Conservation (phyloP, 1,140 invertebrate species). For the Penaeus indicus region DNA sequence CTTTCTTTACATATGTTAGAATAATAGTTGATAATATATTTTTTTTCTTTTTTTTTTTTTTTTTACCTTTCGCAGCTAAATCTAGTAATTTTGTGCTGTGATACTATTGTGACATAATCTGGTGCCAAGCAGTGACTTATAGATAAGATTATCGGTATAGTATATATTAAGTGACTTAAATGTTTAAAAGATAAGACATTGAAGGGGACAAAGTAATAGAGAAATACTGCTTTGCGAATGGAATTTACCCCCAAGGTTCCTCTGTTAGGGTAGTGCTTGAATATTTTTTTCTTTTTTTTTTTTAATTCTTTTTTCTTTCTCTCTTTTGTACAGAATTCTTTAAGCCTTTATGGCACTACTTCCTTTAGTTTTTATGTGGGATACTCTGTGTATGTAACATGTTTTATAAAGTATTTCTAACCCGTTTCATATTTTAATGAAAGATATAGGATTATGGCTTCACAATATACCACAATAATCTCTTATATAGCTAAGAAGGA, state of each 20-base stretch:
- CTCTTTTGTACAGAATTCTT: slow-evolving; percentile 26
- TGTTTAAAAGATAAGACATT: neutral
- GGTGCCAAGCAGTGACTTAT: slow-evolving; percentile 47
- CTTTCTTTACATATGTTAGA: slow-evolving; percentile 2
- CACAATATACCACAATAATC: slow-evolving; percentile 30
- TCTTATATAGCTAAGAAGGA: slow-evolving; percentile 23
- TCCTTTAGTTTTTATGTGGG: slow-evolving; percentile 30
- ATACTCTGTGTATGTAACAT: slow-evolving; percentile 44
- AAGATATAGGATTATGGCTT: slow-evolving; percentile 26
- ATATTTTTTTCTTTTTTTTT: neutral
- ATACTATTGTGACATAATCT: slow-evolving; percentile 51
- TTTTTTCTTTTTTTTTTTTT: slow-evolving; percentile 12
- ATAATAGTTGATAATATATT: neutral
- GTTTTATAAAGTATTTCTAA: slow-evolving; percentile 48
- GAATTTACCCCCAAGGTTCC: slow-evolving; percentile 2
- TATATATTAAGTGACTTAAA: slow-evolving; percentile 15
- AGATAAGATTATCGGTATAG: slow-evolving; percentile 25
- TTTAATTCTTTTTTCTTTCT: too few relatives aligned
- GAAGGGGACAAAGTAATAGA: neutral
- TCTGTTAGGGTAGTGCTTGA: slow-evolving; percentile 10
- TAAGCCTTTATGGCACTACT: slow-evolving; percentile 33
- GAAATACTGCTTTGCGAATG: neutral
- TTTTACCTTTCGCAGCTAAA: slow-evolving; percentile 45
- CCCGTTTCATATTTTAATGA: slow-evolving; percentile 45
- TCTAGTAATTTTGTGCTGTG: slow-evolving; percentile 43